A percentile compares a stretch with the other conserved stretches of the same genome.
phyloP scores from a whole-genome alignment of 2,888 invertebrate genomes.

The Spilarctia lutea region DNA sequence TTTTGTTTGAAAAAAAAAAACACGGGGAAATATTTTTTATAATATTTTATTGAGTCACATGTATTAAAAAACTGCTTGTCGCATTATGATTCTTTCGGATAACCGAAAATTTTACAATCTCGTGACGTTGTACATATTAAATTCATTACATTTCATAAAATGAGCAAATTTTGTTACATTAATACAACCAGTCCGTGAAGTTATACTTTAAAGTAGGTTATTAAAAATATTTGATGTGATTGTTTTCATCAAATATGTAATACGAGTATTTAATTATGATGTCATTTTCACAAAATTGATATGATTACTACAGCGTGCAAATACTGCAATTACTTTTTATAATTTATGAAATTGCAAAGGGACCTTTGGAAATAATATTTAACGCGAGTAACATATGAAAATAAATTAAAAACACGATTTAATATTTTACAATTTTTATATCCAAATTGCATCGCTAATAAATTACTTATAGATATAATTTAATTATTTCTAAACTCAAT shows the following conservation, averaged over 20 bases:
- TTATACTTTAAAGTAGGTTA: background rate
- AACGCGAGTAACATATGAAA: background rate
- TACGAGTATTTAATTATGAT: background rate
- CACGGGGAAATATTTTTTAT: slow-evolving; percentile 48
- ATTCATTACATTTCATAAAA: slow-evolving; percentile 53
- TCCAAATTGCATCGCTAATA: background rate
- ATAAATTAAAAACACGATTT: background rate
- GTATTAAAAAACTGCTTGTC: slow-evolving; percentile 67
- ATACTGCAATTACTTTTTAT: background rate
- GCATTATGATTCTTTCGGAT: slow-evolving; percentile 45
- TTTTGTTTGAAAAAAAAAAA: slow-evolving; percentile 17
- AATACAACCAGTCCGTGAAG: slow-evolving; percentile 52
- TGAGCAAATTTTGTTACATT: slow-evolving; percentile 61
- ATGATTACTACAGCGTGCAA: background rate
- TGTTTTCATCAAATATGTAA: background rate
- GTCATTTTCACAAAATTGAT: background rate
- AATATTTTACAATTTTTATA: background rate
- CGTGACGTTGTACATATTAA: slow-evolving; percentile 51
- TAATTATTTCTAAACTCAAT: background rate
- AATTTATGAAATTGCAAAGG: background rate
- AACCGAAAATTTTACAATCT: slow-evolving; percentile 46
- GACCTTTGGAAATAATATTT: background rate
- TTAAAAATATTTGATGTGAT: background rate
- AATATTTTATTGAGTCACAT: slow-evolving; percentile 71
- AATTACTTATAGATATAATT: no score